phyloP scores from a whole-genome alignment of 2,113 vertebrate genomes.

The Microcebus ravelobensis region DNA sequence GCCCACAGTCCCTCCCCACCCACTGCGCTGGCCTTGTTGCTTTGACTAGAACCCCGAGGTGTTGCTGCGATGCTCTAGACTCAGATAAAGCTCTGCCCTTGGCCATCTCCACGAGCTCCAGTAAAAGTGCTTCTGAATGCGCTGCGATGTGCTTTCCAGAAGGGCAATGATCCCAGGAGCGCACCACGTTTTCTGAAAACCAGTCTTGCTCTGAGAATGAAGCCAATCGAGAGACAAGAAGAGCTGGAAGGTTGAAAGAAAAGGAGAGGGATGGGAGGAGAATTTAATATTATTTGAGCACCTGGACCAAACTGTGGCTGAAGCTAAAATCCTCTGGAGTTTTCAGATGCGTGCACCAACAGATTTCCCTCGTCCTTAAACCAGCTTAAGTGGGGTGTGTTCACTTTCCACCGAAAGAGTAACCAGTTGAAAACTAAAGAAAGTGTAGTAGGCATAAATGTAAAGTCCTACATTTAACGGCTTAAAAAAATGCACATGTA shows the following conservation, averaged over 20 bases:
- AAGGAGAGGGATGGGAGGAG: neutral
- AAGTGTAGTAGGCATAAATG: neutral
- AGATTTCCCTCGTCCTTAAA: neutral
- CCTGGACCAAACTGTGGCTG: neutral
- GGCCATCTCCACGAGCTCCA: neutral
- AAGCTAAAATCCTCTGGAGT: neutral
- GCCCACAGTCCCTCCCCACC: neutral
- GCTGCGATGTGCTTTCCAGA: neutral
- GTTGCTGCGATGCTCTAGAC: neutral
- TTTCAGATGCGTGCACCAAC: neutral
- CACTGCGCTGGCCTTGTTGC: neutral
- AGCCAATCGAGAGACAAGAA: neutral
- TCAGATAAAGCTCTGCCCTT: neutral
- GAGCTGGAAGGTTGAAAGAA: neutral
- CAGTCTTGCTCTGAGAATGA: neutral
- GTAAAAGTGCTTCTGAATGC: neutral
- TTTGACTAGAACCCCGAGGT: neutral
- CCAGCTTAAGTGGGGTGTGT: neutral
- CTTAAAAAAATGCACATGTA: neutral
- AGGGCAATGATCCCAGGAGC: neutral
- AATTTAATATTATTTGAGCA: neutral
- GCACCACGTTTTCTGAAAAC: neutral
- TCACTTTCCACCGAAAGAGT: neutral
- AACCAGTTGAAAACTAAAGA: neutral
- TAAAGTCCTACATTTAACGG: neutral